Evolutionary conservation across 2,888 invertebrate species (phyloP).

Genomic region (Plebejus anna): DNA sequence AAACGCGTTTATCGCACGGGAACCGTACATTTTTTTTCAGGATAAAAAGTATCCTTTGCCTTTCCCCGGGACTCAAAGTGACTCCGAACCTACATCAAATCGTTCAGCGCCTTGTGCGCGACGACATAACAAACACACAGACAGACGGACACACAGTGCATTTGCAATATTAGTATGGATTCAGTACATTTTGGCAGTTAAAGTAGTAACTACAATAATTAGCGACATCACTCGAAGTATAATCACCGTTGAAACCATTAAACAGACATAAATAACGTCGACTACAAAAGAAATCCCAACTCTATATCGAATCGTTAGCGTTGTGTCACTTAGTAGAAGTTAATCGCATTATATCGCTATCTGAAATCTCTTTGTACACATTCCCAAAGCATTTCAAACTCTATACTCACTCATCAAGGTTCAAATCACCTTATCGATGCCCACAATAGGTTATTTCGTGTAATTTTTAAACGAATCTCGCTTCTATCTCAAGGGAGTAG

Average conservation of each 20-base stretch:
- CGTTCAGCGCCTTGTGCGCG: no score
- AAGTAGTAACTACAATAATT: not conserved
- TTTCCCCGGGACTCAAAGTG: no score
- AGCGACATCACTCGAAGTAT: not conserved
- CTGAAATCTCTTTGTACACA: conserved; percentile 66
- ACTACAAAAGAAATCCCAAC: conserved; percentile 44
- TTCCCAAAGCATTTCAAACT: conserved; percentile 44
- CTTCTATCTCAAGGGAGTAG: conserved; percentile 44
- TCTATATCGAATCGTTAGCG: conserved; percentile 69
- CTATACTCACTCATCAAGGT: conserved; percentile 33
- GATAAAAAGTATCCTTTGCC: no score
- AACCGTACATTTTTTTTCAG: no score
- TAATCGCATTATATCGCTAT: conserved; percentile 73
- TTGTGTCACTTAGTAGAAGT: conserved; percentile 69
- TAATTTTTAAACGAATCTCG: conserved; percentile 32
- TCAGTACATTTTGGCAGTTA: not conserved
- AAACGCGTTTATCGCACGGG: no score
- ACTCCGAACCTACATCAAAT: no score
- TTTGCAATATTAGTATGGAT: not conserved
- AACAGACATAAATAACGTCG: conserved; percentile 42
- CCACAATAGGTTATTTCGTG: conserved; percentile 22
- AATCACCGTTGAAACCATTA: conserved; percentile 37
- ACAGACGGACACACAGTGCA: not conserved
- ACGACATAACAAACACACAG: no score
- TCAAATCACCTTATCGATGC: conserved; percentile 33